These are phyloP conservation scores for Drosophila phalerata DNA, from an alignment of 2,888 invertebrate species.

Conservation along the genomic window DNA sequence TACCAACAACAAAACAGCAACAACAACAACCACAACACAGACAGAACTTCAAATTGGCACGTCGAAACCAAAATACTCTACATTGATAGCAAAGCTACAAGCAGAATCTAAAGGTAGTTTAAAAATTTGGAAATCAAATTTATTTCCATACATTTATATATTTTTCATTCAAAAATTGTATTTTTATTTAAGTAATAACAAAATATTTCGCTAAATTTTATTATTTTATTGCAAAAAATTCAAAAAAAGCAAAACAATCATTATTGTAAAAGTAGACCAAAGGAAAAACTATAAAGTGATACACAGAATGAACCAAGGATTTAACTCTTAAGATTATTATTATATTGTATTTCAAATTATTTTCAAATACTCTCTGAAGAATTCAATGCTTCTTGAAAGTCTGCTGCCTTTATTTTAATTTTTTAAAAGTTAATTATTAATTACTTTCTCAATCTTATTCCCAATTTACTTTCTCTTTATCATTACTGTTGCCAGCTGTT, in stretches of 20 bases:
- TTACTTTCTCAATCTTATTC: not conserved
- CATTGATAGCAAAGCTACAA: not conserved
- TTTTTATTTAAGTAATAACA: too few relatives aligned
- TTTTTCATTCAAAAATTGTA: too few relatives aligned
- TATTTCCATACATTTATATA: too few relatives aligned
- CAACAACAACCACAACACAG: not conserved
- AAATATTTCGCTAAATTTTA: not conserved
- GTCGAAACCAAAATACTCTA: constrained; percentile 3
- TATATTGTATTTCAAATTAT: too few relatives aligned
- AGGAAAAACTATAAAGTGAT: too few relatives aligned
- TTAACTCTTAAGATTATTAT: too few relatives aligned
- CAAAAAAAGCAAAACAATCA: not conserved
- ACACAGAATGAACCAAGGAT: too few relatives aligned
- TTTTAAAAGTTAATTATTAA: constrained; percentile 2
- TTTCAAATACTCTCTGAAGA: too few relatives aligned
- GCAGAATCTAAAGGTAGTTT: not conserved
- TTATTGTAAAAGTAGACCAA: too few relatives aligned
- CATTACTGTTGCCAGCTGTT: constrained; percentile 1
- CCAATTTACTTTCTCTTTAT: not conserved
- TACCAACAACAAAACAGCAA: constrained; percentile 24
- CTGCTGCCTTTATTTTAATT: not conserved
- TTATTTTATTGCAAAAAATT: not conserved
- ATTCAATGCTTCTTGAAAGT: not conserved
- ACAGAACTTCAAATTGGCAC: not conserved
- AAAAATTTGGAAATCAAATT: too few relatives aligned